phyloP scores from a whole-genome alignment of 2,113 vertebrate species.

The Phylloscopus whistleri region DNA sequence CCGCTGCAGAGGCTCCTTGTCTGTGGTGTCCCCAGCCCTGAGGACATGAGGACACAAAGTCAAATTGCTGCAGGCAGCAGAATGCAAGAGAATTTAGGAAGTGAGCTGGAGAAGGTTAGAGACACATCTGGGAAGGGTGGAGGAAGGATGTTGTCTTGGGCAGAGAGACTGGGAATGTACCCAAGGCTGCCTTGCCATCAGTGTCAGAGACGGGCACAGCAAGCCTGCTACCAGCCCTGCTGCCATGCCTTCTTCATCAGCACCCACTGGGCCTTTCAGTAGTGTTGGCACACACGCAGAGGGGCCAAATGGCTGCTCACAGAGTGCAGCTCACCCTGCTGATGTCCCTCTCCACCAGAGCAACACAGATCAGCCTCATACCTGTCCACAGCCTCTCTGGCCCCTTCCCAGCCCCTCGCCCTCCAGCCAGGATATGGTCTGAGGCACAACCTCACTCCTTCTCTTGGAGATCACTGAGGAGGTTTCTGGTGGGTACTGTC shows the following conservation, averaged over 20 bases:
- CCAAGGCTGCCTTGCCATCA: fast-evolving
- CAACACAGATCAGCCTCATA: fast-evolving
- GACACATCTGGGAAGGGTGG: background rate
- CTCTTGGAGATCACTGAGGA: background rate
- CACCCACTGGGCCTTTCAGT: background rate
- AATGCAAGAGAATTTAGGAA: background rate
- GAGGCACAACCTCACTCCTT: background rate
- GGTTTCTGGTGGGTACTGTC: background rate
- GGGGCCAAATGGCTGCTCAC: background rate
- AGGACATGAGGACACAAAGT: fast-evolving
- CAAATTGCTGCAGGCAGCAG: background rate
- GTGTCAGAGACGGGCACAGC: background rate
- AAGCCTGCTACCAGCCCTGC: background rate
- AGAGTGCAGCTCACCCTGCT: background rate
- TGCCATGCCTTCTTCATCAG: fast-evolving
- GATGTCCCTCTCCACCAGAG: no score
- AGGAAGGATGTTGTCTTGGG: background rate
- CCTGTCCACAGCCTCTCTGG: background rate
- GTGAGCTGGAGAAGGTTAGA: background rate
- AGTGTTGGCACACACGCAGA: background rate
- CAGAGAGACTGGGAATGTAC: background rate
- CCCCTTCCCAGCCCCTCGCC: background rate
- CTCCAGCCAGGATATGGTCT: background rate
- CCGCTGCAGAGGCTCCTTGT: background rate
- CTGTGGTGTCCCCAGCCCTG: background rate